These are phyloP conservation scores for Prionailurus viverrinus DNA, from an alignment of 2,113 vertebrate species.

Conservation along the genomic window DNA sequence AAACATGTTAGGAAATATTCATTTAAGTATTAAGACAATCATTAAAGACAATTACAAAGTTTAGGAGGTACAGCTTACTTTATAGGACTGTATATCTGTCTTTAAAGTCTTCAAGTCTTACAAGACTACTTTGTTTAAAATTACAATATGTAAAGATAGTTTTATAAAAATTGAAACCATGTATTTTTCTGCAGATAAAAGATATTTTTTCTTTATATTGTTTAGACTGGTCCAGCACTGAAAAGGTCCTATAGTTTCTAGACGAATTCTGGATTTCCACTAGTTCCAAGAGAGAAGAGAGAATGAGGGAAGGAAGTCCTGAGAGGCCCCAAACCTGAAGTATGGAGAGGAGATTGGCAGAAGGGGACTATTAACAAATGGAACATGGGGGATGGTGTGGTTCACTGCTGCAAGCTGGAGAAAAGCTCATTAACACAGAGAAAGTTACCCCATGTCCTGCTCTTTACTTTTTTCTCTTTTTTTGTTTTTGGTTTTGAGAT, in stretches of 20 bases:
- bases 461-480: neutral
- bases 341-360: neutral
- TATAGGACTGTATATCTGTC: neutral
- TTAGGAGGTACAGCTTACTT: neutral
- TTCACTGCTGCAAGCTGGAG: neutral
- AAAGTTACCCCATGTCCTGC: neutral
- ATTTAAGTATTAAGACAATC: slow-evolving; percentile 17
- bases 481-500: neutral
- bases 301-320: neutral
- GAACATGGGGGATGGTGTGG: neutral
- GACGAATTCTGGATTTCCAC: neutral
- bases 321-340: neutral
- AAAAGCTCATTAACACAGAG: neutral
- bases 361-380: neutral
- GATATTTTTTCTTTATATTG: neutral
- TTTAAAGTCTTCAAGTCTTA: slow-evolving; percentile 3
- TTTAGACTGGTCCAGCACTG: neutral
- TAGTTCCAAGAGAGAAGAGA: neutral
- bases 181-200: slow-evolving; percentile 30
- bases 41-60: neutral
- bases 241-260: neutral
- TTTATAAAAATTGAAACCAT: neutral
- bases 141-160: neutral
- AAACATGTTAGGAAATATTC: neutral
- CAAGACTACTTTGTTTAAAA: slow-evolving; percentile 6